These are phyloP conservation scores for Hydroisotoma schaefferi DNA, from an alignment of 2,888 invertebrate species.

Conservation along the genomic window DNA sequence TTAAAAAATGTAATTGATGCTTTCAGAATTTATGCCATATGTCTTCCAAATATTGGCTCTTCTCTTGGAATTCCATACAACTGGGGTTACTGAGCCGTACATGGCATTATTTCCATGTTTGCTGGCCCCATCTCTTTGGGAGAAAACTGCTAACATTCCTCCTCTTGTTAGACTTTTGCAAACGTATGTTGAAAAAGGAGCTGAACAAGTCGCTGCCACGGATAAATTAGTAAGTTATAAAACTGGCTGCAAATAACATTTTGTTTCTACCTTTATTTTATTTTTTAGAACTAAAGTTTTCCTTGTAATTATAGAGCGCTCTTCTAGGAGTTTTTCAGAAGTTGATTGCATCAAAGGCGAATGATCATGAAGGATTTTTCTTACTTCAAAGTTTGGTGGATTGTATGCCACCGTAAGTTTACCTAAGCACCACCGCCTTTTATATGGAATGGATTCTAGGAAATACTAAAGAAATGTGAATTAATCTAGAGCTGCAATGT, in stretches of 20 bases:
- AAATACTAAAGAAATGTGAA: not conserved
- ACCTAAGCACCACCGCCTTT: no score
- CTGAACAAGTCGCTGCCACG: slow-evolving; percentile 64
- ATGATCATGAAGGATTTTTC: slow-evolving; percentile 95
- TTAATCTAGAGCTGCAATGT: slow-evolving; percentile 55
- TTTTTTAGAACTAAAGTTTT: slow-evolving; percentile 11
- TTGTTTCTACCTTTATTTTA: not conserved
- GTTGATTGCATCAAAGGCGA: slow-evolving; percentile 86
- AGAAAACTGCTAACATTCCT: slow-evolving; percentile 86
- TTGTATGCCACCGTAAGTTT: slow-evolving; percentile 72
- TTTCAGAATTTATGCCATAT: slow-evolving; percentile 91
- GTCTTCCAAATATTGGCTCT: slow-evolving; percentile 95
- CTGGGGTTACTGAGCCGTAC: slow-evolving; percentile 72
- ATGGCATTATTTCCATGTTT: slow-evolving; percentile 85
- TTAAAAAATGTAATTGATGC: slow-evolving; percentile 15
- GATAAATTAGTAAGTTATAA: slow-evolving; percentile 66
- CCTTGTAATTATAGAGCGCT: slow-evolving; percentile 51
- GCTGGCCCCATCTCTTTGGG: slow-evolving; percentile 87
- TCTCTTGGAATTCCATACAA: slow-evolving; percentile 71
- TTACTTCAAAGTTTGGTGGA: slow-evolving; percentile 81
- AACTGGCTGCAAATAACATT: not conserved
- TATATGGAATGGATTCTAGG: not conserved
- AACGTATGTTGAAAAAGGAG: slow-evolving; percentile 74
- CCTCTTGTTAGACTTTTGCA: slow-evolving; percentile 88
- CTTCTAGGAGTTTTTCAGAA: slow-evolving; percentile 94